Base-by-base conservation (phyloP, 2,888 invertebrate genomes). In the Ectemnius lituratus region DNA sequence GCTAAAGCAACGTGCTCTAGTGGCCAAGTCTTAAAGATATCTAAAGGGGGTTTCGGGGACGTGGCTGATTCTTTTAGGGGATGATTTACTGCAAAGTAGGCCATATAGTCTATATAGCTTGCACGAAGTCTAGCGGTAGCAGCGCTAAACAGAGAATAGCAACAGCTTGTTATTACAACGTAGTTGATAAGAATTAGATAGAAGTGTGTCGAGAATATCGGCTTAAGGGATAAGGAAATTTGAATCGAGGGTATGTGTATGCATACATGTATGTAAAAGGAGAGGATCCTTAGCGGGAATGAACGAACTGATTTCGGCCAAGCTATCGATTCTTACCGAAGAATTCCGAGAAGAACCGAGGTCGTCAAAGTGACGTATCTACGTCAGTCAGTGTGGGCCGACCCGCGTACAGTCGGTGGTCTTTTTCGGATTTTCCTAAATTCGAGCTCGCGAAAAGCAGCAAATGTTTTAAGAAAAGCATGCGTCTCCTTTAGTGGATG, bases 241-340 rank as follows among this genome's bases (percentile, higher is more conserved):
- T 69, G 64, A 79, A 79, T 46, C 27, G 45, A 64, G 71, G 16
- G 63, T 11, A 37, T 8, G 37, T 37, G 37, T 37, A 1, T 6
- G 37, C 8, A 11, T 37, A 11, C 37, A 11, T 37, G 37, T 37
- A 11, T 37, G 37, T 6, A 72, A 23, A n/a, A 67, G 70, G 16
- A 68, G 58, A 67, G 78, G 83, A 84, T 67, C 62, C 57, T 61
- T 45, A 58, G 37, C 76, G 81, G 81, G 76, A 73, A 84, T 80
- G 65, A 66, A 57, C 78, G 79, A 81, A 68, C 68, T n/a, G 47
- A 58, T 70, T 74, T 74, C 74, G 78, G 73, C 56, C 52, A n/a
- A 65, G 79, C 78, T 88, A 89, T 89, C 88, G 89, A 89, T 89
- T 88, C 79, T 75, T 73, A 60, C 84, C 88, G 88, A 86, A 86